Evolutionary conservation across 2,797 vertebrate species (phyloP), one percentile per base, ranked within the genome.

Genomic region (Tinamus major): DNA sequence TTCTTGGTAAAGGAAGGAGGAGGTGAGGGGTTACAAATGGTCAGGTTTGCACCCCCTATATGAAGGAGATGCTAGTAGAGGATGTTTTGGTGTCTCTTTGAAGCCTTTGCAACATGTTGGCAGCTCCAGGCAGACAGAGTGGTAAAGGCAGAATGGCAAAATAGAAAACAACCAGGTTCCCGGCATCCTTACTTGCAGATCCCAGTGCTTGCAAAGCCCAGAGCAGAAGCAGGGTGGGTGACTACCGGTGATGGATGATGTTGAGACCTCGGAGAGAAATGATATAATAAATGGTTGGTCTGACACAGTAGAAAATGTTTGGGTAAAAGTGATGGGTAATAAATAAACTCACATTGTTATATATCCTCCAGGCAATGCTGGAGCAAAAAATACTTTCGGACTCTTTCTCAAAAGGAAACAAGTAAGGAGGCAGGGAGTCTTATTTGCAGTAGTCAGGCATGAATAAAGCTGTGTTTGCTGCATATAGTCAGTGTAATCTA

Each of bases 261-360:
- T 31, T 61, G 63, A 95, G 83, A 68, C 53, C 85, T 86, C 68
- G 33, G 33, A 90, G 80, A 44, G 78, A 93, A 95, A 68, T 13
- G 1, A 37, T 70, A 67, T 76, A 89, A 92, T 70, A 93, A 91
- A 95, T 84, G 79, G 53, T 68, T 95, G 64, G 46, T n/a, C 67
- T 91, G 85, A 82, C 61, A 91, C 59, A 20, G 63, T 53, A 75
- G 56, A 79, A 86, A 95, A 90, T 86, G 82, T 92, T 95, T 95
- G 68, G 19, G 12, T 88, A 84, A 74, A 91, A 88, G 68, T 79
- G 79, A 87, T 0, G 0, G 92, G 48, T 92, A 79, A 94, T 95
- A 95, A 95, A 94, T 91, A 96, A 93, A 83, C 46, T 91, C 5
- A 13, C 64, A 49, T 84, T 94, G 64, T 67, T 84, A 35, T 64